Percentiles rank a stretch among this genome's conserved stretches.
These are phyloP conservation scores for Vimba vimba DNA, from an alignment of 2,113 vertebrate species.

Conservation along the genomic window DNA sequence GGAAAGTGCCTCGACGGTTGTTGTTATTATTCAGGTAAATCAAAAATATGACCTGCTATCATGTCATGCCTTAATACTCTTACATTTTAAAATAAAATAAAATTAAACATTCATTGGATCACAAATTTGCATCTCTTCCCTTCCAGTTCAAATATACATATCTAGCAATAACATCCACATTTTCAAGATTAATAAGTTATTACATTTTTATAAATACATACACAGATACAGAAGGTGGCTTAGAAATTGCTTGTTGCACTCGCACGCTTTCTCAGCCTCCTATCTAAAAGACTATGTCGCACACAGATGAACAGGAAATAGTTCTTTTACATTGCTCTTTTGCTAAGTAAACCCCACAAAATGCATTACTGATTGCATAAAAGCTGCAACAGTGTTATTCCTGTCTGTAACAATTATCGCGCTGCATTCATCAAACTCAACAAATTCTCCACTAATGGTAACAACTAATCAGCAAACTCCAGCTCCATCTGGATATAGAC, in stretches of 20 bases:
- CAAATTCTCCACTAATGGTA: background rate
- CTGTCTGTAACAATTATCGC: constrained; percentile 5
- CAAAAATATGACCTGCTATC: constrained; percentile 23
- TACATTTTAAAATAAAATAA: constrained; percentile 53
- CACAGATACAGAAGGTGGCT: constrained; percentile 66
- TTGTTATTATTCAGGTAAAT: background rate
- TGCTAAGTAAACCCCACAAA: constrained; percentile 55
- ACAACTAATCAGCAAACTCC: background rate
- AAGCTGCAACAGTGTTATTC: constrained; percentile 56
- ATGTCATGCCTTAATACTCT: constrained; percentile 31
- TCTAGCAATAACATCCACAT: constrained; percentile 77
- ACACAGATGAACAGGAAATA: constrained; percentile 68
- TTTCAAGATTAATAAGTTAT: constrained; percentile 78
- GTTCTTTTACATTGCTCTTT: constrained; percentile 60
- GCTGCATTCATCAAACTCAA: background rate
- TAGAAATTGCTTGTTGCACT: constrained; percentile 72
- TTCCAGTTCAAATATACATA: constrained; percentile 67
- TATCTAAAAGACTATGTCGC: constrained; percentile 74
- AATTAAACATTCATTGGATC: constrained; percentile 62
- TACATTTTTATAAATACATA: constrained; percentile 71
- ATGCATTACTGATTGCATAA: constrained; percentile 61
- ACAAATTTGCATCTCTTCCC: constrained; percentile 50
- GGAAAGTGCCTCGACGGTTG: background rate
- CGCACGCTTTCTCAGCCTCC: constrained; percentile 70
- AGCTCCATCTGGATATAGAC: background rate